These are phyloP conservation scores for Alcis repandata DNA, from an alignment of 2,888 invertebrate genomes.

Conservation along the genomic window DNA sequence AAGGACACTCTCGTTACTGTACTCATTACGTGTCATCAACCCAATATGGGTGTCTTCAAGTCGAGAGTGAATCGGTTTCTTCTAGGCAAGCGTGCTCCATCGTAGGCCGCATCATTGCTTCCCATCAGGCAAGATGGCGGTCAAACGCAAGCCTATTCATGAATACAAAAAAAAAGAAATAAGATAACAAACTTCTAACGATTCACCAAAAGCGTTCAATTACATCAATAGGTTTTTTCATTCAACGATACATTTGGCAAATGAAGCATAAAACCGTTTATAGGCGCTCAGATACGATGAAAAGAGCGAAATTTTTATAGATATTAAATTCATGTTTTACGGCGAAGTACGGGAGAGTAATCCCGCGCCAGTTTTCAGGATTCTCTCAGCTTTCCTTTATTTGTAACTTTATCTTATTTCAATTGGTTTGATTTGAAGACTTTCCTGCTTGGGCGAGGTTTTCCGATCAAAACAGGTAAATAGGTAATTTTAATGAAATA, in stretches of 20 bases:
- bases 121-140: no score
- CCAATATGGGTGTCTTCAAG: no score
- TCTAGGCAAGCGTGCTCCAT: no score
- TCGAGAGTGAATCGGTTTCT: no score
- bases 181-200: background rate
- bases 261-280: constrained; percentile 46
- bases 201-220: background rate
- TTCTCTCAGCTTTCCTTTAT: constrained; percentile 20
- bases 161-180: no score
- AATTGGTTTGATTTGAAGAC: constrained; percentile 32
- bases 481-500: background rate
- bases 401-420: constrained; percentile 13
- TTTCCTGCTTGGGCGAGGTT: background rate
- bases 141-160: no score
- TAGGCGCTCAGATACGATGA: constrained; percentile 32
- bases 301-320: constrained; percentile 41
- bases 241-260: constrained; percentile 40
- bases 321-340: constrained; percentile 46
- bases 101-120: no score
- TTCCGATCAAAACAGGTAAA: background rate
- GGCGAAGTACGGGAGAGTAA: constrained; percentile 24
- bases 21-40: no score
- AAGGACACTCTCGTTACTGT: no score
- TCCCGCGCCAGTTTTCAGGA: constrained; percentile 9
- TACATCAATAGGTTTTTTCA: constrained; percentile 19